Conservation (phyloP, 2,888 invertebrate genomes). For the Pristionchus fissidentatus region DNA sequence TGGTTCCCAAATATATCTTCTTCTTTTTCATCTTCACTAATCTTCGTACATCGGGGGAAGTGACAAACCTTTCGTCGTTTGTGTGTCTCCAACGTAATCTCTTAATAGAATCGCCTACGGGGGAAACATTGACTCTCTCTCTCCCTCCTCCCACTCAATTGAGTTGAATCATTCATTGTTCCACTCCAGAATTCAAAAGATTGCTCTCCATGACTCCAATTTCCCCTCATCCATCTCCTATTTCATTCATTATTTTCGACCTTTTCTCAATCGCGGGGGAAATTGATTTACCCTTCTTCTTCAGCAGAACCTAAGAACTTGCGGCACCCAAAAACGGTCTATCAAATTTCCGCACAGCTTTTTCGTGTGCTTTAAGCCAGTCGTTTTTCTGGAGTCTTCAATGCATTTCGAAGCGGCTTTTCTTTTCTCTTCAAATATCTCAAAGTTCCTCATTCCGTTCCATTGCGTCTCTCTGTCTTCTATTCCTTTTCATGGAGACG, state of each 20-base stretch:
- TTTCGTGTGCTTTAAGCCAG: not conserved
- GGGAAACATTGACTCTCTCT: constrained; percentile 8
- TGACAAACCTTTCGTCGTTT: not conserved
- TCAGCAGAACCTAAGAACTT: too few relatives aligned
- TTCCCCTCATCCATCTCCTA: too few relatives aligned
- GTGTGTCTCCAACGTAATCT: constrained; percentile 7
- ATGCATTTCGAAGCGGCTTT: not conserved
- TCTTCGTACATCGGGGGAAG: not conserved
- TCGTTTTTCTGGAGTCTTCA: not conserved
- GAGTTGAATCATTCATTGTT: too few relatives aligned
- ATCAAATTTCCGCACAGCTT: constrained; percentile 7
- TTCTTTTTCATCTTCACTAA: not conserved
- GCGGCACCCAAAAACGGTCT: not conserved
- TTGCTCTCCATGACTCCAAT: too few relatives aligned
- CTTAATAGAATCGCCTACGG: constrained; percentile 5
- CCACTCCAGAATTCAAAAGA: too few relatives aligned
- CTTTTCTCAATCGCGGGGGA: too few relatives aligned
- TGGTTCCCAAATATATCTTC: too few relatives aligned
- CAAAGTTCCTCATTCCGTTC: not conserved
- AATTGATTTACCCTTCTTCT: too few relatives aligned
- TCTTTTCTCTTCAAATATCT: not conserved
- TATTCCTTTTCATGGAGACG: not conserved
- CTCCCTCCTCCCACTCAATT: constrained; percentile 3
- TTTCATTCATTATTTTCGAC: too few relatives aligned
- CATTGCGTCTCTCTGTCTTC: not conserved